Base-by-base conservation (phyloP, 2,797 vertebrate genomes). In the Remorina albescens region DNA sequence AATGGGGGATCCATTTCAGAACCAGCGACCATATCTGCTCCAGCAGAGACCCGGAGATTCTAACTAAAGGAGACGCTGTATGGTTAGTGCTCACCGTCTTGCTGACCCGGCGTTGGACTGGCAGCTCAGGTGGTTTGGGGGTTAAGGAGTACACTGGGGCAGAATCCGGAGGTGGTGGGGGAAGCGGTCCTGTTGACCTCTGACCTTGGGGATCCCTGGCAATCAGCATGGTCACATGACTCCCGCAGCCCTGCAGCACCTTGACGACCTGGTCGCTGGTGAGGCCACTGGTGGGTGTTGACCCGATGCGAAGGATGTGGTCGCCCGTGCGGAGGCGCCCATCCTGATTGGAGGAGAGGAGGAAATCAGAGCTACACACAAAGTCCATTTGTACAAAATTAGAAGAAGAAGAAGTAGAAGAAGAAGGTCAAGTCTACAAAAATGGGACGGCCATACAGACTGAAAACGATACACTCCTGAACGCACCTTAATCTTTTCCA, bases 241-340 rank as follows among this genome's bases (percentile, higher is more conserved):
- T 96, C 44, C 98, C 98, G 8, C 98, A 99, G 30, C 91, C 96
- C 75, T 97, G 96, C 72, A 99, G 90, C 68, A 98, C 97, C 67
- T 95, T 94, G 1, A 98, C 97, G 2, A 99, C 97, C 83, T 98
- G 97, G 80, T 99, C 98, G 0, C 96, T 98, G 86, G 71, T 94
- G 93, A 99, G 95, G 12, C 96, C 97, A 10, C 90, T 93, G 8
- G 97, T 97, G 19, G 96, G 92, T n/a, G 95, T 97, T 9, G 88
- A 88, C 39, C 97, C 97, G 13, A 99, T 99, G 71, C 95, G 91
- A 13, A 99, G 85, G 90, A 99, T 98, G 91, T 97, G 95, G 87
- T 99, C 98, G 12, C 96, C 97, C 0, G 97, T 98, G 53, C 71
- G 93, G 26, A 99, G 95, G 60, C 97, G 95, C 6, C 98, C 97